Conservation (phyloP, 2,888 invertebrate genomes). For the Dryomyza anilis region DNA sequence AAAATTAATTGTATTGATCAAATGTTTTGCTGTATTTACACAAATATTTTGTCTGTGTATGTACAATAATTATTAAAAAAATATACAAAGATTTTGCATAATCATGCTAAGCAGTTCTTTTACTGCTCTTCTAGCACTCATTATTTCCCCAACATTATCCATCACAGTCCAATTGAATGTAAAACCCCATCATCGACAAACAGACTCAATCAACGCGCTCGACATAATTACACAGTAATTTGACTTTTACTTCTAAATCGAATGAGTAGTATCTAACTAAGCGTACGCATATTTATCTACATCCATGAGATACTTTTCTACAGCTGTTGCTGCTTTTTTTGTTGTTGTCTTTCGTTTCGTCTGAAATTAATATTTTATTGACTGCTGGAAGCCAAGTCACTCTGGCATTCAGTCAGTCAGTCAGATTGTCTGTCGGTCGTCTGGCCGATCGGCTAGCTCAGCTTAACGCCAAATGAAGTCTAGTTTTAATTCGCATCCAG, state of each 20-base stretch:
- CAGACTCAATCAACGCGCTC: background rate
- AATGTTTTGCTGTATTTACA: too few species aligned
- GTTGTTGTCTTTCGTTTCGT: background rate
- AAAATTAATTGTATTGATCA: too few species aligned
- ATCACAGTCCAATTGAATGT: too few species aligned
- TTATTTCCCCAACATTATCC: too few species aligned
- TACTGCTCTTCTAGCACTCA: background rate
- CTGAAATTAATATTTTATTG: slow-evolving; percentile 21
- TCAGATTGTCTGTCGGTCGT: background rate
- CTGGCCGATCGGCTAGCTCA: background rate
- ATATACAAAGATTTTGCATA: background rate
- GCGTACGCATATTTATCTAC: background rate
- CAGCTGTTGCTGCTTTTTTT: background rate
- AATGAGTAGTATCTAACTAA: background rate
- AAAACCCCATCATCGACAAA: too few species aligned
- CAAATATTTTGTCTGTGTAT: too few species aligned
- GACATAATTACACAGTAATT: slow-evolving; percentile 13
- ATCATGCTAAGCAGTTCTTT: background rate
- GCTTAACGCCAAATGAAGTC: background rate
- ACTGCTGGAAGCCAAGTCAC: background rate
- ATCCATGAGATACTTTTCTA: too few species aligned
- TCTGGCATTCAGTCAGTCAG: background rate
- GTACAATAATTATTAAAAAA: background rate
- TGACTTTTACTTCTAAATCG: background rate
- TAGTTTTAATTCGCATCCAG: slow-evolving; percentile 15